A percentile compares a stretch with the other conserved stretches of the same genome.
Conservation (phyloP, 2,797 vertebrate genomes). For the Danio choprae region DNA sequence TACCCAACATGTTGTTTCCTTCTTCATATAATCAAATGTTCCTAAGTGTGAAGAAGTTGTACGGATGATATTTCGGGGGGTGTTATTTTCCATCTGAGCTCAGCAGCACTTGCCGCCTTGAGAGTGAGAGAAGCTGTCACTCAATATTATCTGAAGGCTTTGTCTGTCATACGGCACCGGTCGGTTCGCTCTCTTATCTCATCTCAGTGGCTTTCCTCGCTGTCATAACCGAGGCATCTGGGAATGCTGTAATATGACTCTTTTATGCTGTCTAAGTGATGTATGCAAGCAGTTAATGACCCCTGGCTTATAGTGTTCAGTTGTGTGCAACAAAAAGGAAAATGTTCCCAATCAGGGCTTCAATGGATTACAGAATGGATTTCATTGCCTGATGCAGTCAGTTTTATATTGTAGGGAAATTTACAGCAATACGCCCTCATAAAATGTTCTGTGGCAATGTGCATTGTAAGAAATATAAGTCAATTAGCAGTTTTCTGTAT, state of each 20-base stretch:
- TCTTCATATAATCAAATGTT: not conserved
- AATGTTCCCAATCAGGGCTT: not conserved
- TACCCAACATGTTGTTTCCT: too few relatives aligned
- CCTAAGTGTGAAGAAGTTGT: not conserved
- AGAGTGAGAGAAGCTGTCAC: conserved; percentile 3
- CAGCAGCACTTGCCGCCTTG: conserved; percentile 11
- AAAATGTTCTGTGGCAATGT: not conserved
- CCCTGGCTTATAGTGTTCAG: conserved; percentile 7
- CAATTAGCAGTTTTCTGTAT: too few relatives aligned
- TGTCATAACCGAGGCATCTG: conserved; percentile 15
- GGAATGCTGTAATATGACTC: conserved; percentile 4
- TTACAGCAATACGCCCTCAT: not conserved
- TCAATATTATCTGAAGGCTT: conserved; percentile 6
- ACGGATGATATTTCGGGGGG: not conserved
- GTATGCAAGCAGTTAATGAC: conserved; percentile 4
- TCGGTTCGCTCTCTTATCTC: conserved; percentile 15
- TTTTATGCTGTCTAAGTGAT: conserved; percentile 9
- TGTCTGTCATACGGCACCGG: conserved; percentile 6
- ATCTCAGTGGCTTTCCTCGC: conserved; percentile 11
- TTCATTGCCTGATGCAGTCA: not conserved
- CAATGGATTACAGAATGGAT: not conserved
- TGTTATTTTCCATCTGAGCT: conserved; percentile 3
- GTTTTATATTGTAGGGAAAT: not conserved
- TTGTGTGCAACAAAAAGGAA: not conserved
- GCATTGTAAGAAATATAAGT: not conserved